Evolutionary conservation across 2,113 vertebrate genomes (phyloP).

Genomic region (Syngnathus typhle): DNA sequence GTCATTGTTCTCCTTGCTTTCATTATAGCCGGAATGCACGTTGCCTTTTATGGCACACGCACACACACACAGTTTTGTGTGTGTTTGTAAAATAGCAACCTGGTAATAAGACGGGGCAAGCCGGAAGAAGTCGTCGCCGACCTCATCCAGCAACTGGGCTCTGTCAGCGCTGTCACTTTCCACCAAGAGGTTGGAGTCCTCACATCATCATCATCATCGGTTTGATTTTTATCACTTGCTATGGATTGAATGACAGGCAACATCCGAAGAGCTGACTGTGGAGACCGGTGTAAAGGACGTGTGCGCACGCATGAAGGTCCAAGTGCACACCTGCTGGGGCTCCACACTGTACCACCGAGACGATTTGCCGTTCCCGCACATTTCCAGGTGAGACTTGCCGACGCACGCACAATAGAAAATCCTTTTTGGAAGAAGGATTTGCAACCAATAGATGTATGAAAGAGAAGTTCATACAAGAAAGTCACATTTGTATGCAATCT

Average conservation of each 20-base stretch:
- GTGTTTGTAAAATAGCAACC: slow-evolving; percentile 60
- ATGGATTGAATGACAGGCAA: slow-evolving; percentile 56
- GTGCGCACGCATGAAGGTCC: slow-evolving; percentile 68
- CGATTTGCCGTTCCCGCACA: slow-evolving; percentile 72
- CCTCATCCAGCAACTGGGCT: slow-evolving; percentile 72
- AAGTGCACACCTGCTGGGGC: slow-evolving; percentile 74
- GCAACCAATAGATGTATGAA: too few species aligned
- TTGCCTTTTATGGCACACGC: slow-evolving; percentile 27
- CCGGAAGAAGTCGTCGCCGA: slow-evolving; percentile 73
- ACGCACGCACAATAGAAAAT: too few species aligned
- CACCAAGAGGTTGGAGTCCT: slow-evolving; percentile 72
- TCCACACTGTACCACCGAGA: slow-evolving; percentile 76
- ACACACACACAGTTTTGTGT: slow-evolving; percentile 2
- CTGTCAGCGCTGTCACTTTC: slow-evolving; percentile 71
- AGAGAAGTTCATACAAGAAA: too few species aligned
- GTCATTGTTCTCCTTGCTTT: slow-evolving; percentile 37
- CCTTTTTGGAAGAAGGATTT: too few species aligned
- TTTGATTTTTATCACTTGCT: neutral
- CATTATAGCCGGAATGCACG: slow-evolving; percentile 50
- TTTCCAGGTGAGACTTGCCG: slow-evolving; percentile 59
- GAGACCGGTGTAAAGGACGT: slow-evolving; percentile 68
- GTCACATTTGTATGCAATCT: too few species aligned
- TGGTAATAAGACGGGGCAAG: slow-evolving; percentile 74
- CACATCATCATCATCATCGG: neutral
- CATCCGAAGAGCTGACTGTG: slow-evolving; percentile 73